Base-by-base conservation (phyloP, 1,140 invertebrate species). In the Himalopsyche phryganea region DNA sequence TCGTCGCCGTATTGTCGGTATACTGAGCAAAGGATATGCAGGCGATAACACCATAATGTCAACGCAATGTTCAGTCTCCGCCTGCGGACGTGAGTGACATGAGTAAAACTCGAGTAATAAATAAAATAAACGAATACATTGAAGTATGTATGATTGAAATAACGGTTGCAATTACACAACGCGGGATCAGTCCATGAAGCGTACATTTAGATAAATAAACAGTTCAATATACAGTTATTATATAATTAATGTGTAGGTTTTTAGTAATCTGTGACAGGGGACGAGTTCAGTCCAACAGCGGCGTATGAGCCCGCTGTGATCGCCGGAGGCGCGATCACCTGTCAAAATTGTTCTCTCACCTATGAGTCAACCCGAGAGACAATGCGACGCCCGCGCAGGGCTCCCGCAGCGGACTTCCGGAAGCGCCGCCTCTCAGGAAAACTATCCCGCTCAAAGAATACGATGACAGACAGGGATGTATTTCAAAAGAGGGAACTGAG, bases 141-240 rank as follows among this genome's bases (percentile, higher is more conserved):
- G 14, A 63, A 58, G 40, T 45, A 63, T 63, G 61, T 63, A 63
- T 58, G 61, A 54, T 63, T 62, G 55, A 58, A 63, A 58, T 49
- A 55, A 63, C 55, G 50, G 61, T 63, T 63, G 60, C 61, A 63
- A 58, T 63, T 62, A 52, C 56, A 62, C 60, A 58, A 62, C 60
- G 55, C 60, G 40, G 40, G 17, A 53, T 62, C 61, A 63, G 48
- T 54, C 61, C 61, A 63, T 63, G 61, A 59, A 63, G 61, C 56
- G 47, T 63, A 63, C 61, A 63, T 63, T 63, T 57, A 60, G 48
- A 58, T 63, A 58, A 28, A 58, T 58, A 52, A 58, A 63, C 57
- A 63, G 58, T 32, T 62, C 61, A 63, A 55, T 63, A 41, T 56
- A 63, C 61, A 58, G 23, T 28, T 28, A 28, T 28, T 28, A 28